Base-by-base conservation (phyloP, 1,140 invertebrate species). In the Mycetomoellerius zeteki region DNA sequence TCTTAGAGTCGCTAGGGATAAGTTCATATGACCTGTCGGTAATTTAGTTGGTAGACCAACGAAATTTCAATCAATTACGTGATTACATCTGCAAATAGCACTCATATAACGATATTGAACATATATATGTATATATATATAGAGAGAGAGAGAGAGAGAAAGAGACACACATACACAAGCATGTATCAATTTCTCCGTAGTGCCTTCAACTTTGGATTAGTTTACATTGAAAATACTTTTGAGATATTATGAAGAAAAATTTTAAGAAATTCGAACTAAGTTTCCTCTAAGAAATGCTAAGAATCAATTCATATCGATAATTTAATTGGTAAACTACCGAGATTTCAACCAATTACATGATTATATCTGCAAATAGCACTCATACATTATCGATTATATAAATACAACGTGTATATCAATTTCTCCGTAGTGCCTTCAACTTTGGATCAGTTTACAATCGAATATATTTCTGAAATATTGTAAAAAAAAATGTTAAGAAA, bases 11-110 rank as follows among this genome's bases (percentile, higher is more conserved):
- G 50, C 14, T 16, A 16, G 54, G 12, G 24, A 52, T 30, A 24
- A 82, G 24, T 58, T 43, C 43, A 21, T 24, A 8, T 21, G 54
- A 75, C n/a, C 75, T 60, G 52, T 73, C 19, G 54, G 0, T 75
- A 84, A 60, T 75, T 73, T 62, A 60, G 37, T 60, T 16, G 65
- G 8, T 84, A 62, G 69, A 50, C 47, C 27, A 73, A 43, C n/a
- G 27, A 84, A 8, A 75, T 43, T 84, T 60, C 69, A 27, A 62
- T 84, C 69, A 73, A 84, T 84, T 84, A 84, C 69, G 47, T 62
- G 54, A 84, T 60, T 84, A 84, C 80, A 62, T 84, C 27, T 62
- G 54, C 54, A 60, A 82, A 56, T 50, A n/a, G 33, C 37, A 73
- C 16, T 33, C 54, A 10, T 58, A 3, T 30, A 47, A 33, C 52